phyloP scores from a whole-genome alignment of 1,140 invertebrate genomes.

The Leptoteleia sp. region DNA sequence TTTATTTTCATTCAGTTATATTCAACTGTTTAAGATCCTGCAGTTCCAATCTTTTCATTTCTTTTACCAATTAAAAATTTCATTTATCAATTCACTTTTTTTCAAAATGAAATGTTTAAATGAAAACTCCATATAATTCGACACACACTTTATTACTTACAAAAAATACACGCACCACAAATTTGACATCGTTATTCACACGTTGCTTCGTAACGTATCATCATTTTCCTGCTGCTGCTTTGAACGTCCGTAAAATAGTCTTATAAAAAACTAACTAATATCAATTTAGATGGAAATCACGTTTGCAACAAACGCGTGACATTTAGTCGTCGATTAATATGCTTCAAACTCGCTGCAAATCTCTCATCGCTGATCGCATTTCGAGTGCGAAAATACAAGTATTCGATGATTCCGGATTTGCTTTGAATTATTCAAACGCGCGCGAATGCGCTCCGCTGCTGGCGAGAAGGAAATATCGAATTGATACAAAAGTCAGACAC shows the following conservation, averaged over 20 bases:
- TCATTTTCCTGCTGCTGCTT: slow-evolving; percentile 1
- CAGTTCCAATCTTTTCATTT: no score
- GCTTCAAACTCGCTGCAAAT: slow-evolving; percentile 42
- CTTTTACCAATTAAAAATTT: no score
- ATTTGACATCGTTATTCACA: slow-evolving; percentile 50
- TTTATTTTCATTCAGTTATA: no score
- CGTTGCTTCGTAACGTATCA: slow-evolving; percentile 12
- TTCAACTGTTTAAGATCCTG: no score
- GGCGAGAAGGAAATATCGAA: slow-evolving; percentile 23
- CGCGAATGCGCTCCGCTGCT: background rate
- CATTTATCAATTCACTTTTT: background rate
- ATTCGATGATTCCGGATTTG: background rate
- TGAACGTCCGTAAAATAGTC: background rate
- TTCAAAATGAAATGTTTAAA: background rate
- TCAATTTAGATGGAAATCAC: slow-evolving; percentile 31
- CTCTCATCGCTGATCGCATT: slow-evolving; percentile 14
- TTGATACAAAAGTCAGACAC: slow-evolving; percentile 23
- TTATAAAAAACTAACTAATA: slow-evolving; percentile 53
- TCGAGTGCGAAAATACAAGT: slow-evolving; percentile 16
- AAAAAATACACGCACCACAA: slow-evolving; percentile 62
- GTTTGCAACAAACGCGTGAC: slow-evolving; percentile 18
- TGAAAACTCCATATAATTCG: slow-evolving; percentile 10
- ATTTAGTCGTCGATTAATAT: slow-evolving; percentile 37
- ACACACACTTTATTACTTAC: slow-evolving; percentile 63
- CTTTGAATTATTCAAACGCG: slow-evolving; percentile 36